phyloP scores from a whole-genome alignment of 2,888 invertebrate genomes.

The Aquatica leii region DNA sequence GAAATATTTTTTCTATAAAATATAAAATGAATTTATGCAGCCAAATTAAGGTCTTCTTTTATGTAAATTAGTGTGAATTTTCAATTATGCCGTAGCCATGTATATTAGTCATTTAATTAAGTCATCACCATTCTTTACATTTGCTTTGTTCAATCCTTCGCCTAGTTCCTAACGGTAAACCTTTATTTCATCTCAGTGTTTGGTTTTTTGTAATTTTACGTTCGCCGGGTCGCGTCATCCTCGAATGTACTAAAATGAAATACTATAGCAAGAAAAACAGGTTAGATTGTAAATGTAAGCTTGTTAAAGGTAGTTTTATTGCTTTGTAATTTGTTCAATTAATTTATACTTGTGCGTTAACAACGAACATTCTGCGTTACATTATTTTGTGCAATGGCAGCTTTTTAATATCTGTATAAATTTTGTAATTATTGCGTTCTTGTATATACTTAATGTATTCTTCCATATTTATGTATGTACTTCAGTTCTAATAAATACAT shows the following conservation, averaged over 20 bases:
- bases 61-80: too few species aligned
- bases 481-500: slow-evolving; percentile 20
- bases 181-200: too few species aligned
- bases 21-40: slow-evolving; percentile 39
- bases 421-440: slow-evolving; percentile 22
- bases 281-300: slow-evolving; percentile 7
- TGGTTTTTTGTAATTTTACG: too few species aligned
- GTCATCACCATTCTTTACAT: too few species aligned
- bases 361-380: background rate
- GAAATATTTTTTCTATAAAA: slow-evolving; percentile 37
- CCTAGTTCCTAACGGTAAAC: too few species aligned
- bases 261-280: too few species aligned
- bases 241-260: too few species aligned
- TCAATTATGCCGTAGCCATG: too few species aligned
- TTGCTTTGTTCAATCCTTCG: too few species aligned
- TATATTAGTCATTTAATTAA: too few species aligned
- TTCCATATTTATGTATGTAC: slow-evolving; percentile 35
- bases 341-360: slow-evolving; percentile 1
- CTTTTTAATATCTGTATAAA: slow-evolving; percentile 22
- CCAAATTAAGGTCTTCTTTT: slow-evolving; percentile 43
- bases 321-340: background rate
- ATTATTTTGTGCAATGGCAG: slow-evolving; percentile 14
- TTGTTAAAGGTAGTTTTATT: slow-evolving; percentile 4
- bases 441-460: slow-evolving; percentile 35
- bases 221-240: too few species aligned